Evolutionary conservation across 2,113 vertebrate species (phyloP), one percentile per base, ranked within the genome.

Genomic region (Paramisgurnus dabryanus): DNA sequence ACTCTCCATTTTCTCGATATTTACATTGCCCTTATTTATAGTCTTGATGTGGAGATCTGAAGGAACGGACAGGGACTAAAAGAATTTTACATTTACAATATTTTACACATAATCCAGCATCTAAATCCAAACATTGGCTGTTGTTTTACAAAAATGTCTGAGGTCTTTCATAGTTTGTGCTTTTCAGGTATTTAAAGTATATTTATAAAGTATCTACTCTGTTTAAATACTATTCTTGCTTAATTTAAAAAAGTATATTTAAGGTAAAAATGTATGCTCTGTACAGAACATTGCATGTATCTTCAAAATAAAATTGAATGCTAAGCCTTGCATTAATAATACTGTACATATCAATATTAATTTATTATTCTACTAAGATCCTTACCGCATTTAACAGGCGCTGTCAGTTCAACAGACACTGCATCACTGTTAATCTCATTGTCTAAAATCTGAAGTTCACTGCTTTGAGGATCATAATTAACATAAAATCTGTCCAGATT

Each of bases 41-140:
- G 95, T 90, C 76, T 93, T 94, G 83, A 99, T 95, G 84, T 95
- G 90, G 78, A 99, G 88, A 91, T 97, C 97, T 98, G 90, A 27
- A 72, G 13, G 40, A 4, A 57, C 22, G 72, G 39, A 78, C 34
- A 80, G 17, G 47, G 34, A 76, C 66, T 67, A 53, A 7, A 18
- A 47, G 18, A 92, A 91, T 81, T 22, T 22, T 22, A 27, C 39
- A 71, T 10, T 8, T 47, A 34, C 27, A 34, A 34, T 34, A 34
- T 47, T 47, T 8, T 47, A 1, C n/a, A 39, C 7, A 65, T 27
- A 63, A 75, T 34, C 1, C 27, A 34, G 27, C 27, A 34, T 34
- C 27, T 34, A 34, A 34, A 34, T 34, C 27, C 27, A 34, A 34
- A 34, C 27, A 34, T 34, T 34, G 27, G 27, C 27, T 34, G 27